A percentile compares a stretch with the other conserved stretches of the same genome.
These are phyloP conservation scores for Illadopsis cleaveri DNA, from an alignment of 2,113 vertebrate genomes.

Conservation along the genomic window DNA sequence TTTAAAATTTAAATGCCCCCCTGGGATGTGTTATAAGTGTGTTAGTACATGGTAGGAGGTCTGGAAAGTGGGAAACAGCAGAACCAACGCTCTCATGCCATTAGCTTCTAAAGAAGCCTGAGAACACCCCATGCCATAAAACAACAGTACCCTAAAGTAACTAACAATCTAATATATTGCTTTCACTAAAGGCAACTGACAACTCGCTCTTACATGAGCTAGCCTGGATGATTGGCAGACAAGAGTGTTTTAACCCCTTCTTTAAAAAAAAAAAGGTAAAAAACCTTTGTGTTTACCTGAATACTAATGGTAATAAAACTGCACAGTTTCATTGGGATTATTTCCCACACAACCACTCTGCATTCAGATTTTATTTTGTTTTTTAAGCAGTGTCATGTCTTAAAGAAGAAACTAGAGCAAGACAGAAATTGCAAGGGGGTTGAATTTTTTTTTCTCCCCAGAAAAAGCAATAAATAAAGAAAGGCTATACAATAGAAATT, in stretches of 20 bases:
- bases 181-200: slow-evolving; percentile 58
- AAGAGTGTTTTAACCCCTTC: slow-evolving; percentile 11
- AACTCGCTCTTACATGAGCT: slow-evolving; percentile 1
- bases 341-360: neutral
- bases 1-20: slow-evolving; percentile 81
- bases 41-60: slow-evolving; percentile 73
- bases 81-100: slow-evolving; percentile 56
- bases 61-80: slow-evolving; percentile 72
- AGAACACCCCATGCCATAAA: slow-evolving; percentile 53
- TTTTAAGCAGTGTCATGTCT: neutral
- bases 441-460: neutral
- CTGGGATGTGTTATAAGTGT: slow-evolving; percentile 78
- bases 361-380: neutral
- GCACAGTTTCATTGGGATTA: neutral
- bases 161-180: slow-evolving; percentile 50
- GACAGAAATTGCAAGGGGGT: neutral
- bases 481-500: slow-evolving; percentile 37
- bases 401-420: neutral
- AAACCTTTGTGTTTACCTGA: neutral
- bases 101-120: slow-evolving; percentile 48
- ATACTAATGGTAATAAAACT: neutral
- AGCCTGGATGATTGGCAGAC: slow-evolving; percentile 33
- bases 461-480: slow-evolving; percentile 22
- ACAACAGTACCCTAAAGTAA: slow-evolving; percentile 60
- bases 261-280: neutral